Conservation (phyloP, 2,888 invertebrate genomes). For the Myathropa florea region DNA sequence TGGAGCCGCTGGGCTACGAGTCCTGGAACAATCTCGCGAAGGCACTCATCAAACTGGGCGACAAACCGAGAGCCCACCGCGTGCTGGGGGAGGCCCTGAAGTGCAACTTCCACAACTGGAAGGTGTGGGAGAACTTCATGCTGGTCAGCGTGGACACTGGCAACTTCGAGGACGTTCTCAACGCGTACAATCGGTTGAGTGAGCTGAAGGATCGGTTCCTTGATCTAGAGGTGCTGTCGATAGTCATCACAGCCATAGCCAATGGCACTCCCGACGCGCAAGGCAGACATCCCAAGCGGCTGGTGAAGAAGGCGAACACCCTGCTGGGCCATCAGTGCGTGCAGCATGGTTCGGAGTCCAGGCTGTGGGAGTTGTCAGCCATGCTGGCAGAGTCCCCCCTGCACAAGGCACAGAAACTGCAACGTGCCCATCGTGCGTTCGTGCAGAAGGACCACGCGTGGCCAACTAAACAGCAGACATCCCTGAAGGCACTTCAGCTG, state of each 20-base stretch:
- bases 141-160: constrained; percentile 92
- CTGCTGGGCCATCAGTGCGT: constrained; percentile 79
- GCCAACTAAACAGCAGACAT: constrained; percentile 83
- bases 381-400: constrained; percentile 84
- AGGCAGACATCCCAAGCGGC: constrained; percentile 81
- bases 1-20: constrained; percentile 95
- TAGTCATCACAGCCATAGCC: constrained; percentile 87
- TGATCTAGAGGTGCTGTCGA: constrained; percentile 88
- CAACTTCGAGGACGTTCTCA: constrained; percentile 91
- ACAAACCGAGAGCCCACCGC: constrained; percentile 92
- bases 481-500: constrained; percentile 84
- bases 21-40: constrained; percentile 99
- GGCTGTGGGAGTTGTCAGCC: constrained; percentile 92
- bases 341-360: constrained; percentile 84
- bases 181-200: constrained; percentile 91
- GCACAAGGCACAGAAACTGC: constrained; percentile 86
- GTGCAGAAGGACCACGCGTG: constrained; percentile 84
- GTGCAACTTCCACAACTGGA: constrained; percentile 96
- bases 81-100: constrained; percentile 93
- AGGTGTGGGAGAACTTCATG: constrained; percentile 96
- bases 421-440: constrained; percentile 88
- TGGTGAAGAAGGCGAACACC: constrained; percentile 77
- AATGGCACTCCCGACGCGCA: constrained; percentile 85
- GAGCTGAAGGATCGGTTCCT: constrained; percentile 92
- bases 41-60: constrained; percentile 92